Evolutionary conservation across 2,888 invertebrate genomes (phyloP).

Genomic region (Cremastobaeus sp.): DNA sequence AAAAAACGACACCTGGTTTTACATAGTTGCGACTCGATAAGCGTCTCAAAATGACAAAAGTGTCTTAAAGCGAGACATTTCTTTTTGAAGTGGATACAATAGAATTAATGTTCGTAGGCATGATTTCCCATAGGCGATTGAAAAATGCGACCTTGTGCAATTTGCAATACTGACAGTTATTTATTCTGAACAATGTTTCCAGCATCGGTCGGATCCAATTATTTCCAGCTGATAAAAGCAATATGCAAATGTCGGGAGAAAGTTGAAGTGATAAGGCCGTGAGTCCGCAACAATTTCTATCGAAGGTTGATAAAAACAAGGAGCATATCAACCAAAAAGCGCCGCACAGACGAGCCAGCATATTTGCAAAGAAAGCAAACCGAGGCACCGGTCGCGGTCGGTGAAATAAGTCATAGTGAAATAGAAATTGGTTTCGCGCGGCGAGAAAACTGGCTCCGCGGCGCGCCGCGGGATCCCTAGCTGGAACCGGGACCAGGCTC

Average conservation of each 20-base stretch:
- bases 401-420: slow-evolving; percentile 31
- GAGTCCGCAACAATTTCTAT: slow-evolving; percentile 13
- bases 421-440: slow-evolving; percentile 47
- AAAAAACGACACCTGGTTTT: no score
- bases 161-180: no score
- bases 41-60: no score
- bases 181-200: no score
- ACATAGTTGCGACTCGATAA: no score
- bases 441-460: slow-evolving; percentile 43
- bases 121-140: no score
- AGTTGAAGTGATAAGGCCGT: slow-evolving; percentile 31
- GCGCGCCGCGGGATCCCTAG: neutral
- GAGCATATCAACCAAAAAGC: slow-evolving; percentile 35
- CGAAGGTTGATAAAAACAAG: slow-evolving; percentile 26
- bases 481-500: no score
- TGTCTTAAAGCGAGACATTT: no score
- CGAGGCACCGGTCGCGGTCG: neutral
- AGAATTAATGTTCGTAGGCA: no score
- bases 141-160: no score
- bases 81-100: no score
- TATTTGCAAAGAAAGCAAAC: slow-evolving; percentile 52
- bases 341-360: slow-evolving; percentile 26
- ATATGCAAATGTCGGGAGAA: slow-evolving; percentile 36
- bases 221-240: neutral
- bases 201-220: no score